Base-by-base conservation (phyloP, 2,797 vertebrate species). In the Myotis myotis region DNA sequence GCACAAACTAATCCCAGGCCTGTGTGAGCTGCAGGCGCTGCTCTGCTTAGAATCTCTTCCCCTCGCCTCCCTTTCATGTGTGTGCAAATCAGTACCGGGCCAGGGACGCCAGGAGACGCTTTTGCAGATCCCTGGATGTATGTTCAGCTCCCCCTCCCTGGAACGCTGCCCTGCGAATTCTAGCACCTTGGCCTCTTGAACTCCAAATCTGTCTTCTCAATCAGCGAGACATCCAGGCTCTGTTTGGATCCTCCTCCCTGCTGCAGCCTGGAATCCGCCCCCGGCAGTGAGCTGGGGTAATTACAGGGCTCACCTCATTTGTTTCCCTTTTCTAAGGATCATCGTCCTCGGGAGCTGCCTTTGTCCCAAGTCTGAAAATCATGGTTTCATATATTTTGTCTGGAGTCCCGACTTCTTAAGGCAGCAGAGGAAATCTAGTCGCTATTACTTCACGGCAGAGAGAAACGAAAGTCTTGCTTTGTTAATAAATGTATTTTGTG, bases 171-270 rank as follows among this genome's bases (percentile, higher is more conserved):
- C 83, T 81, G 79, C 30, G 85, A 93, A 79, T 94, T 93, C 87
- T 86, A 91, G 75, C 94, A 71, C 15, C 25, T 5, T 82, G 86
- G 49, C 72, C 28, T 87, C 72, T 84, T 90, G 82, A 94, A 95
- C 87, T 94, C 92, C 85, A 80, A 92, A 89, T 85, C 92, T 92
- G 74, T 93, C 89, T 78, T 91, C 93, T 95, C 74, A 78, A 86
- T 94, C 94, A 93, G 75, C 49, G 33, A 89, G 83, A 62, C 75
- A 20, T 71, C 57, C 75, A 74, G 22, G 57, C 84, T 89, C 68
- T 68, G 80, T 86, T 89, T 86, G 74, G 79, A 47, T 78, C 71
- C 74, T 55, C 47, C 47, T 66, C 60, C 89, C 62, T 12, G 49
- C 53, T 20, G 57, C 70, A 57, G 80, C 51, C 91, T 75, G 76